Evolutionary conservation across 2,113 vertebrate species (phyloP).

Genomic region (Malurus alboscapulatus): DNA sequence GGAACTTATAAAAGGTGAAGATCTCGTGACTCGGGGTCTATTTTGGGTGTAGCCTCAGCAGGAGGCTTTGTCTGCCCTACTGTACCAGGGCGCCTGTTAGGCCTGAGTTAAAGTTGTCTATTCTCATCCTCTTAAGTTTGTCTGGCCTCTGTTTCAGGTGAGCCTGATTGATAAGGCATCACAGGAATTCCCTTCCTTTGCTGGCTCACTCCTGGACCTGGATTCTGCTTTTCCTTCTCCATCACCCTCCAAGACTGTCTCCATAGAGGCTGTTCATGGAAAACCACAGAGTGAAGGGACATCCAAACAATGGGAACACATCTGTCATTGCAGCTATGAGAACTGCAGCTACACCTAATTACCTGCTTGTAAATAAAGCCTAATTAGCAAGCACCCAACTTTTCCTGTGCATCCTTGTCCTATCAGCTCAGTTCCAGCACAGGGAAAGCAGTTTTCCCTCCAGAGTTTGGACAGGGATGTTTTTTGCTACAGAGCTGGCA

Average conservation of each 20-base stretch:
- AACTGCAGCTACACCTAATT: background rate
- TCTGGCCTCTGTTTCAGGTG: too few relatives aligned
- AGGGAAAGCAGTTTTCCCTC: background rate
- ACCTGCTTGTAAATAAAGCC: background rate
- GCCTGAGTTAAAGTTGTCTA: too few relatives aligned
- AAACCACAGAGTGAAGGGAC: background rate
- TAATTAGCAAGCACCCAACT: background rate
- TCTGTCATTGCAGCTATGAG: background rate
- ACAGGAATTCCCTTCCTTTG: background rate
- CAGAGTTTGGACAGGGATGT: background rate
- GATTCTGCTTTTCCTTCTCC: background rate
- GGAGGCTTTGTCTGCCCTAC: too few relatives aligned
- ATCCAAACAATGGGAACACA: fast-evolving
- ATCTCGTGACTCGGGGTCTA: too few relatives aligned
- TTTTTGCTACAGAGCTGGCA: background rate
- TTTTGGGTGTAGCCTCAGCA: too few relatives aligned
- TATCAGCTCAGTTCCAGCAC: background rate
- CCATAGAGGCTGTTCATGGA: background rate
- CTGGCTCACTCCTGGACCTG: background rate
- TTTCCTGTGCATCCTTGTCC: background rate
- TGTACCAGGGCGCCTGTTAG: too few relatives aligned
- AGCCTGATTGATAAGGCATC: too few relatives aligned
- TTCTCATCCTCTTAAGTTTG: too few relatives aligned
- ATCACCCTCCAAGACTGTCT: background rate
- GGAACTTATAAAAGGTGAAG: too few relatives aligned